Conservation (phyloP, 2,888 invertebrate species). For the Pharmacophagus antenor region DNA sequence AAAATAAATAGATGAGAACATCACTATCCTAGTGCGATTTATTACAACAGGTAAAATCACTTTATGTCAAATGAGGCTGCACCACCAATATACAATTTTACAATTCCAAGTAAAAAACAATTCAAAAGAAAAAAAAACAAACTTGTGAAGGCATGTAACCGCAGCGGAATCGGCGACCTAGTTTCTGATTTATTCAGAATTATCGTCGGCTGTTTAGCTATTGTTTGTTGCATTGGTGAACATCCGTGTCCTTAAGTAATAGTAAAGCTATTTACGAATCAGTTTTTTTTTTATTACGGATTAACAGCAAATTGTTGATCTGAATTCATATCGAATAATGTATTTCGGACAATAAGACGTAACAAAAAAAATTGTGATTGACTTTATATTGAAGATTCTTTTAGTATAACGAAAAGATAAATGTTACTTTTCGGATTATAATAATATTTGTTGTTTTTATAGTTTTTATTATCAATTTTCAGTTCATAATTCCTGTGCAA, state of each 20-base stretch:
- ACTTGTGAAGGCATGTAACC: slow-evolving; percentile 7
- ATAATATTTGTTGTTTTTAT: too few species aligned
- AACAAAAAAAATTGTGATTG: too few species aligned
- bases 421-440: too few species aligned
- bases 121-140: not conserved
- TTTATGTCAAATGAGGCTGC: not conserved
- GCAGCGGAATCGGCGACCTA: slow-evolving; percentile 23
- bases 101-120: not conserved
- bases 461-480: too few species aligned
- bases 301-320: too few species aligned
- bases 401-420: too few species aligned
- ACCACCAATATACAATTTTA: not conserved
- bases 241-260: not conserved
- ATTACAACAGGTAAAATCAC: too few species aligned
- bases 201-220: slow-evolving; percentile 9
- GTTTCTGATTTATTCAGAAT: slow-evolving; percentile 18
- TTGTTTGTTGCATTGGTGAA: slow-evolving; percentile 9
- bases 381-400: too few species aligned
- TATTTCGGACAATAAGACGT: not conserved
- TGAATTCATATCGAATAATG: not conserved
- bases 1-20: too few species aligned
- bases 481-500: too few species aligned
- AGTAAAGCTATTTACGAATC: not conserved
- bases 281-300: not conserved
- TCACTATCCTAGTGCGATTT: too few species aligned